Evolutionary conservation across 2,888 invertebrate species (phyloP).

Genomic region (Nudaria mundana): DNA sequence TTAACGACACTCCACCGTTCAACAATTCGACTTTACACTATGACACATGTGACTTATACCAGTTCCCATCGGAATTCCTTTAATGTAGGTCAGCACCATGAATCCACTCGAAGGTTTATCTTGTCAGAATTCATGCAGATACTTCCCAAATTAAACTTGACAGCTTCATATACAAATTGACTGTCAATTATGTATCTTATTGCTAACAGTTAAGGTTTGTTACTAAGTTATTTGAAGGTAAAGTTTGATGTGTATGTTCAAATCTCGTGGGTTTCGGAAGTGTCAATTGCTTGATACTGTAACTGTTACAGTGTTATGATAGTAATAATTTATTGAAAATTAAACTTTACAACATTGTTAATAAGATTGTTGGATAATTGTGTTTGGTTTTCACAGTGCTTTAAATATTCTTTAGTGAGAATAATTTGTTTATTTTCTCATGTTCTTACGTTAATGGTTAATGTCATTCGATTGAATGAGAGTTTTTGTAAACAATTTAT

Average conservation of each 20-base stretch:
- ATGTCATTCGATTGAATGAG: constrained; percentile 2
- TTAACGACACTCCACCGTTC: constrained; percentile 1
- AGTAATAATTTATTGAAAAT: constrained; percentile 20
- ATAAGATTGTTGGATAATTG: constrained; percentile 17
- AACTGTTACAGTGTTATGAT: constrained; percentile 38
- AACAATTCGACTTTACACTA: constrained; percentile 3
- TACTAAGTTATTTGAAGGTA: constrained; percentile 6
- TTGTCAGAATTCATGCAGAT: constrained; percentile 49
- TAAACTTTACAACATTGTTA: constrained; percentile 16
- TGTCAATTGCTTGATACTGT: constrained; percentile 55
- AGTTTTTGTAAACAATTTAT: constrained; percentile 4
- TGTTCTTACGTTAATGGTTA: constrained; percentile 12
- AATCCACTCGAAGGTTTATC: constrained; percentile 43
- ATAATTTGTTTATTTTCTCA: constrained; percentile 36
- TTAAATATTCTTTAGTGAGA: constrained; percentile 22
- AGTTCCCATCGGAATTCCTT: constrained; percentile 44
- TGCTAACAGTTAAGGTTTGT: neutral
- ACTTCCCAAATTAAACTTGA: constrained; percentile 15
- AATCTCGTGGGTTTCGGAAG: constrained; percentile 47
- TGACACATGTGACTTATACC: constrained; percentile 7
- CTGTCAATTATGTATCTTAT: constrained; percentile 19
- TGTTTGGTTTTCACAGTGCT: constrained; percentile 18
- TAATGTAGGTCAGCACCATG: constrained; percentile 44
- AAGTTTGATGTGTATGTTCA: constrained; percentile 32
- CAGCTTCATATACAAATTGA: neutral